Conservation (phyloP, 2,113 vertebrate species). For the Ranitomeya variabilis region DNA sequence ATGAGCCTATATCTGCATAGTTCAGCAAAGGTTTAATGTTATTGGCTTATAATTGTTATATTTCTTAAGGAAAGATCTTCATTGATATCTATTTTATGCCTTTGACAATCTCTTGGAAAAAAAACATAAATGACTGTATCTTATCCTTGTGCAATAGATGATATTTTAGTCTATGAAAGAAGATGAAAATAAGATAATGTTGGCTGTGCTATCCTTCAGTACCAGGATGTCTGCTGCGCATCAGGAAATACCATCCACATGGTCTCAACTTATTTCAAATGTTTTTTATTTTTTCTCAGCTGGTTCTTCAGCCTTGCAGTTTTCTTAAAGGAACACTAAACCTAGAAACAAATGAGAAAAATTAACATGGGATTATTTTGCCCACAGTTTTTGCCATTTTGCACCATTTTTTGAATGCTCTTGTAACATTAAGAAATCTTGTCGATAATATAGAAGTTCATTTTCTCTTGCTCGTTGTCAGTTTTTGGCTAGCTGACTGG, state of each 20-base stretch:
- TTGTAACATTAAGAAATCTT: not conserved
- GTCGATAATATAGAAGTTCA: too few relatives aligned
- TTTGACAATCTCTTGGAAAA: not conserved
- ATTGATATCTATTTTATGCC: not conserved
- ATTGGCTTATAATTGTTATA: constrained; percentile 3
- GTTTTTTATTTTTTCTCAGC: not conserved
- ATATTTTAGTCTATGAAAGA: not conserved
- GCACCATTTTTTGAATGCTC: not conserved
- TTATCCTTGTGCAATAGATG: not conserved
- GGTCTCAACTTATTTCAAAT: not conserved
- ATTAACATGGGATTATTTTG: not conserved
- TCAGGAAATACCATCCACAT: not conserved
- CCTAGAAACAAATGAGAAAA: not conserved
- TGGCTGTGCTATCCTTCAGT: not conserved
- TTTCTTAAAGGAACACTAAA: not conserved
- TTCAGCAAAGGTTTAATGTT: constrained; percentile 30
- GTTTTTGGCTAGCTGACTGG: not conserved
- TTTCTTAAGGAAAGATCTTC: not conserved
- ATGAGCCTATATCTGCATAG: not conserved
- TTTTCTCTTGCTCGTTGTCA: too few relatives aligned
- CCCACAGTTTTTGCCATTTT: not conserved
- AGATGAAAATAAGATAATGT: not conserved
- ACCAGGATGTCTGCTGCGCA: not conserved
- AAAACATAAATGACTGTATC: not conserved
- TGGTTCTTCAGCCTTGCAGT: not conserved